Conservation (phyloP, 1,140 invertebrate genomes). For the Aphelinus certus region DNA sequence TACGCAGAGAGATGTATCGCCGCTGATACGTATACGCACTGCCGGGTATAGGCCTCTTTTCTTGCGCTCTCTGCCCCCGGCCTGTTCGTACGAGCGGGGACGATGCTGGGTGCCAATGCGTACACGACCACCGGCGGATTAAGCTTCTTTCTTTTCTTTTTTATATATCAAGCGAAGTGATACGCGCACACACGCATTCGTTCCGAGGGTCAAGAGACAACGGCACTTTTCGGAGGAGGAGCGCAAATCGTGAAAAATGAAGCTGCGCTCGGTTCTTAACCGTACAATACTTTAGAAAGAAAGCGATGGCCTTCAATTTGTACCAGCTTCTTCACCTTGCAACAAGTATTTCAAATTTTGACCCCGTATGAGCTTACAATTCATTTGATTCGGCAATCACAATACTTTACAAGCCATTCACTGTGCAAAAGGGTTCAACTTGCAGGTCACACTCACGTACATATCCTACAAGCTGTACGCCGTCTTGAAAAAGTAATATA, state of each 20-base stretch:
- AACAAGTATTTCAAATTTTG: slow-evolving; percentile 12
- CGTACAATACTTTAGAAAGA: background rate
- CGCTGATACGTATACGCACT: no score
- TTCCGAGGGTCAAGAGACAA: no score
- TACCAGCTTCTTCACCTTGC: slow-evolving; percentile 9
- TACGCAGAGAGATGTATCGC: no score
- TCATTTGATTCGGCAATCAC: slow-evolving; percentile 8
- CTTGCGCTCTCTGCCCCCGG: background rate
- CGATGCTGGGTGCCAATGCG: background rate
- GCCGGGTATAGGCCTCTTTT: background rate
- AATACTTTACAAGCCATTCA: slow-evolving; percentile 1
- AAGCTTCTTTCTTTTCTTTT: no score
- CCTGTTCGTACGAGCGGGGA: background rate
- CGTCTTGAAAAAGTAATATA: background rate
- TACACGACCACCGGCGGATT: no score
- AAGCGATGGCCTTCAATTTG: background rate
- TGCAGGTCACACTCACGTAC: background rate
- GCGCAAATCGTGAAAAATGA: no score
- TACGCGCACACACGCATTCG: no score
- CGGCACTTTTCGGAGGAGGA: no score
- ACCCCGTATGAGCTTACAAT: background rate
- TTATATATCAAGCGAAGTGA: no score
- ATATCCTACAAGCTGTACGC: background rate
- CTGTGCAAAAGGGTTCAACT: background rate
- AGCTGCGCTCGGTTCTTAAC: background rate